Evolutionary conservation across 2,888 invertebrate species (phyloP), one percentile per base, ranked within the genome.

Genomic region (Glyphotaelius pellucidus): DNA sequence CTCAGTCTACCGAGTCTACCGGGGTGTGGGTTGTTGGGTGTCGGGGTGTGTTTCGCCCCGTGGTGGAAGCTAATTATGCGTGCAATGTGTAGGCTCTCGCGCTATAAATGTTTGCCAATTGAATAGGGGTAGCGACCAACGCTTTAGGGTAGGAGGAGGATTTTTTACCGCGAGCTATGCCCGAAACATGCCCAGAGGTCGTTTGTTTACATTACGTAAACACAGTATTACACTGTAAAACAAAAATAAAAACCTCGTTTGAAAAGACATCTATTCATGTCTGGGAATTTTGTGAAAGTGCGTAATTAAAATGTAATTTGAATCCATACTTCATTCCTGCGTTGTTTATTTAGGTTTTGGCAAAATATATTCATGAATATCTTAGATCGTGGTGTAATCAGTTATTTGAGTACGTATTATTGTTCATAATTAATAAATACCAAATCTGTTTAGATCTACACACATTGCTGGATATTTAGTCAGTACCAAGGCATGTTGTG

Each of bases 51-150:
- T 38, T 67, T 25, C 38, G 83, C 35, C 83, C 90, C 67, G 35
- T 19, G 90, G 90, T 12, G 32, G 88, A 30, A 31, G 86, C 90
- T 91, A 91, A 91, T 91, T 91, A 91, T 90, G 91, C 91, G 86
- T 90, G 90, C 91, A 91, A 80, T 90, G 91, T 91, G 91, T 90
- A 90, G 80, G 86, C 38, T 38, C 91, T 81, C 88, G 90, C 90
- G 91, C 90, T 90, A 86, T 90, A 90, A 91, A 90, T 91, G 85
- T 79, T 89, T 80, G 79, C 89, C 89, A 91, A 91, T 91, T 91
- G 91, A 91, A 91, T 89, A 84, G 88, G 81, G 90, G 42, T 52
- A 31, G 32, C 67, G 67, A 67, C 67, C 67, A 67, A 67, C 67
- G 67, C 67, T 67, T 67, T 25, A 67, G 25, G 67, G 67, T 25